A percentile compares a stretch with the other conserved stretches of the same genome.
Conservation (phyloP, 2,797 vertebrate species). For the Coluber constrictor region DNA sequence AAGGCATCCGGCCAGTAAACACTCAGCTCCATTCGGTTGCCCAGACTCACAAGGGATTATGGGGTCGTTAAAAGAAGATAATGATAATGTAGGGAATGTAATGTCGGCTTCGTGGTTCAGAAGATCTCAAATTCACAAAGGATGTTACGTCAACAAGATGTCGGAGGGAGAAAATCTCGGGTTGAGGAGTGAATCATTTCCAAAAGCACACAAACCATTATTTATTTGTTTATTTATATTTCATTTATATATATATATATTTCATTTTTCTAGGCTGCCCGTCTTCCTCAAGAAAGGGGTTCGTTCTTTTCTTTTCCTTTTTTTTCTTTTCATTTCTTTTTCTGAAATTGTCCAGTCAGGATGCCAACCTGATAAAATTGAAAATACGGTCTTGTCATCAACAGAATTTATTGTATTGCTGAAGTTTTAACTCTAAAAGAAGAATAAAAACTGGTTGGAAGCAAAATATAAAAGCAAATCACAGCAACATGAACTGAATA, state of each 20-base stretch:
- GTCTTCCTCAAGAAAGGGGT: not conserved
- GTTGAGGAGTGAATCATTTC: not conserved
- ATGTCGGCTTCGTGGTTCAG: not conserved
- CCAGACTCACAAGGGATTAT: no score
- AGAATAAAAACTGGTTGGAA: not conserved
- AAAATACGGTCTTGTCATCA: not conserved
- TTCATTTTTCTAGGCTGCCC: not conserved
- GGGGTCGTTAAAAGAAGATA: no score
- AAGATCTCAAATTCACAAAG: no score
- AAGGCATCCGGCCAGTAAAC: no score
- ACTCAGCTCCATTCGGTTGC: no score
- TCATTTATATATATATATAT: not conserved
- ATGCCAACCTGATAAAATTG: constrained; percentile 69
- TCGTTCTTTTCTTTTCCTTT: no score
- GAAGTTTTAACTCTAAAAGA: not conserved
- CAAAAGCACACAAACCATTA: not conserved
- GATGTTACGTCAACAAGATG: not conserved
- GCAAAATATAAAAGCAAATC: not conserved
- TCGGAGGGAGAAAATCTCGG: no score
- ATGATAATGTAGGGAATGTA: no score
- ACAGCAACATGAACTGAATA: no score
- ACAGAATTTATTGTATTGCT: not conserved
- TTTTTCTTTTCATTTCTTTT: constrained; percentile 70
- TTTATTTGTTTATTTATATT: not conserved
- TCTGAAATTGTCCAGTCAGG: constrained; percentile 75